These are phyloP conservation scores for Dipodomys stephensi DNA, from an alignment of 2,113 vertebrate species.

Conservation along the genomic window DNA sequence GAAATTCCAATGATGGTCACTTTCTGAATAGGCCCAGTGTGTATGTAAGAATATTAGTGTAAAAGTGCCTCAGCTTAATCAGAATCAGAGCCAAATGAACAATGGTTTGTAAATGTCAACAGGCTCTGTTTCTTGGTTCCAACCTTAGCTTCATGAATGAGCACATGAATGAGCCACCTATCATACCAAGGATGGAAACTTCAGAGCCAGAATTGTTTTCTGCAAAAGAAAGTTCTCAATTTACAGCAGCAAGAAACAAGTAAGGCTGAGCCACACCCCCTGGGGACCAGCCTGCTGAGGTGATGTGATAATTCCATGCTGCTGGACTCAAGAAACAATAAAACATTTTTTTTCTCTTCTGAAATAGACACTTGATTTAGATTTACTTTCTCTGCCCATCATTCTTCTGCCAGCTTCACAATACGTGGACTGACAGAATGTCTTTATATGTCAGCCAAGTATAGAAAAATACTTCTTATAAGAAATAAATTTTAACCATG, in stretches of 20 bases:
- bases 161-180: not conserved
- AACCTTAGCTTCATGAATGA: not conserved
- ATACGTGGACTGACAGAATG: not conserved
- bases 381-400: not conserved
- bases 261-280: not conserved
- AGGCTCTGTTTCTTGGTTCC: not conserved
- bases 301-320: not conserved
- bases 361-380: constrained; percentile 23
- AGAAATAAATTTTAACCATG: constrained; percentile 10
- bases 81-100: not conserved
- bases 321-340: not conserved
- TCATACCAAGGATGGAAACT: not conserved
- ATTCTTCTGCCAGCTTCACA: not conserved
- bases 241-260: not conserved
- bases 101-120: not conserved
- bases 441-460: not conserved
- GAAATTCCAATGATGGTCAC: no score
- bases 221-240: not conserved
- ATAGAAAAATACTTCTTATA: constrained; percentile 14
- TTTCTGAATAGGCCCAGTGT: not conserved
- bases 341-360: constrained; percentile 7
- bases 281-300: not conserved
- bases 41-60: not conserved
- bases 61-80: not conserved
- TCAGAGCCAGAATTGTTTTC: not conserved